A percentile compares a stretch with the other conserved stretches of the same genome.
phyloP scores from a whole-genome alignment of 30 jellyfish, hydroid and myxozoan species.

The Turritopsis rubra region DNA sequence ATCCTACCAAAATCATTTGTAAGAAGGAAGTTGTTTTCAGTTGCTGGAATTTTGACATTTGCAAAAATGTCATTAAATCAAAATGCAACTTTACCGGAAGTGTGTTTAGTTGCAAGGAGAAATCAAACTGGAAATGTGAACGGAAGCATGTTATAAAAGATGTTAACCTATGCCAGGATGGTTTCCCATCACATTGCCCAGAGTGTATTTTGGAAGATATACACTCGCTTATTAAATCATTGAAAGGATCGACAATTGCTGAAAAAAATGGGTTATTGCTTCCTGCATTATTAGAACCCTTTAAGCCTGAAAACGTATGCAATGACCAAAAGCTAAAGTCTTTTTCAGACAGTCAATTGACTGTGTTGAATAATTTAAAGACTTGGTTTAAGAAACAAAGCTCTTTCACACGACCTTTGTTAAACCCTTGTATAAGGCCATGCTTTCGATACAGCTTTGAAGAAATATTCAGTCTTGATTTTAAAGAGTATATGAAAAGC shows the following conservation, averaged over 20 bases:
- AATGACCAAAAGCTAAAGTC: neutral
- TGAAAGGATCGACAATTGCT: neutral
- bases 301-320: neutral
- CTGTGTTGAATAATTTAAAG: neutral
- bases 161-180: neutral
- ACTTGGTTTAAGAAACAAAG: slow-evolving; percentile 2
- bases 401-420: neutral
- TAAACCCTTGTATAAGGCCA: neutral
- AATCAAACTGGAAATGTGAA: slow-evolving; percentile 5
- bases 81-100: neutral
- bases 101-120: neutral
- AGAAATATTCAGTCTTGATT: neutral
- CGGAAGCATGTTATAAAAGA: neutral
- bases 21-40: neutral
- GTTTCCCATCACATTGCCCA: slow-evolving; percentile 16
- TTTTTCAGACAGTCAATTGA: neutral
- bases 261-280: neutral
- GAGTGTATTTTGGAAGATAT: slow-evolving; percentile 6
- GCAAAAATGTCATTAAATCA: neutral
- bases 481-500: neutral
- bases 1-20: neutral
- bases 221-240: neutral
- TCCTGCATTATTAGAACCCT: neutral
- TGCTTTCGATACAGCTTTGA: slow-evolving; percentile 7
- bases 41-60: slow-evolving; percentile 15